Base-by-base conservation (phyloP, 1,140 invertebrate species). In the Tetranychus urticae region DNA sequence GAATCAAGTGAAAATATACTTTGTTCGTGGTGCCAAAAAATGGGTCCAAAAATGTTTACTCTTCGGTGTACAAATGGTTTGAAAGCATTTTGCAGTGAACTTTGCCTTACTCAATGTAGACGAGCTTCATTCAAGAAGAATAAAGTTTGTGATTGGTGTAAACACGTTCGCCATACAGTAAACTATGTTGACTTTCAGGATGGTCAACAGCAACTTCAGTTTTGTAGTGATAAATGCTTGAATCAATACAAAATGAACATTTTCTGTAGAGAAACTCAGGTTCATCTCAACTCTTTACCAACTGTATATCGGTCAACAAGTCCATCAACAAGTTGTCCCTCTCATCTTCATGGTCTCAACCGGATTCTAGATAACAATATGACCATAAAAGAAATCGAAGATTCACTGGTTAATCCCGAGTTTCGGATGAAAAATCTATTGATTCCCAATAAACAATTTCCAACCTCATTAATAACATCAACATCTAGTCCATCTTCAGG, bases 211-310 rank as follows among this genome's bases (percentile, higher is more conserved):
- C 74, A 76, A 61, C 68, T 77, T n/a, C 76, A 77, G 66, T 77
- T 77, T 65, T 79, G 78, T 69, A 76, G 86, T 61, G 85, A 89
- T 71, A 90, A 90, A 76, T 92, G 88, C 69, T 76, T 91, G 54
- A 90, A 90, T 70, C 87, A 90, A 71, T 92, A 90, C 75, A 91
- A 92, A 75, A 90, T 92, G 86, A 86, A 89, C 69, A 36, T 56
- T 37, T 56, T 56, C 10, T 56, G 55, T 39, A 1, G 37, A 36
- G 55, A 56, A 56, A 56, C 55, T 14, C 55, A 56, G 33, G 37
- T 34, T 13, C 55, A 56, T 14, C 33, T 56, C 12, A 35, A 56
- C 14, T 7, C 37, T 10, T 33, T 37, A 12, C 34, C 33, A 13
- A 6, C 34, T 36, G 12, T 36, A 56, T n/a, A 52, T 23, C n/a